Evolutionary conservation across 2,113 vertebrate species (phyloP), one percentile per base, ranked within the genome.

Genomic region (Numida meleagris): DNA sequence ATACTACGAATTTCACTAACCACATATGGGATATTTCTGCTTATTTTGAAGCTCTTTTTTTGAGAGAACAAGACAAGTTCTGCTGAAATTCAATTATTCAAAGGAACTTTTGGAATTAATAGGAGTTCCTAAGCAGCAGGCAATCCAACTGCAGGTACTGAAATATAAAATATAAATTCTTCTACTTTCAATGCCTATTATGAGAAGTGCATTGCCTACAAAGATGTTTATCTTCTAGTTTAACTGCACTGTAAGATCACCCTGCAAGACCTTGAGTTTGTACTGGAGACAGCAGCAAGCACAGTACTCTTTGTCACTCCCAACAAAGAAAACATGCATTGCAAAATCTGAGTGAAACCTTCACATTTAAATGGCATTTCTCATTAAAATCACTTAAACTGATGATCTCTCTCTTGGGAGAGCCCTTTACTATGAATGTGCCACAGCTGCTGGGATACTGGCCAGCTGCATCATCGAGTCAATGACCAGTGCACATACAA

Each of bases 181-280:
- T 23, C 45, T 33, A 34, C 5, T 59, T 34, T n/a, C 19, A 59
- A 34, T 9, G 57, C 19, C 18, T 57, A 33, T n/a, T 57, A 57
- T 33, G 31, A 57, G 43, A 36, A 38, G 5, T 50, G n/a, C 23
- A 36, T 14, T 24, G 34, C 12, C 25, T 68, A 16, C 23, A 34
- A 46, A 46, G 9, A 36, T 34, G 15, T 38, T 36, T 65, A 65
- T 46, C 23, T 61, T 50, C 14, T 29, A 38, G 9, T 34, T 17
- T 27, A 61, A 27, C 15, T 7, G 12, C 31, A 27, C 7, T 91
- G 12, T 9, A 45, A 57, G 20, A 82, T 34, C 25, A 36, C 9
- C 4, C 6, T 74, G 61, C 13, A 31, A 87, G 17, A 63, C 13
- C 12, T n/a, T 29, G 67, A 1, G 0, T 14, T 23, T 72, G 6